These are phyloP conservation scores for Ips nitidus DNA, from an alignment of 1,140 invertebrate species.

Conservation along the genomic window DNA sequence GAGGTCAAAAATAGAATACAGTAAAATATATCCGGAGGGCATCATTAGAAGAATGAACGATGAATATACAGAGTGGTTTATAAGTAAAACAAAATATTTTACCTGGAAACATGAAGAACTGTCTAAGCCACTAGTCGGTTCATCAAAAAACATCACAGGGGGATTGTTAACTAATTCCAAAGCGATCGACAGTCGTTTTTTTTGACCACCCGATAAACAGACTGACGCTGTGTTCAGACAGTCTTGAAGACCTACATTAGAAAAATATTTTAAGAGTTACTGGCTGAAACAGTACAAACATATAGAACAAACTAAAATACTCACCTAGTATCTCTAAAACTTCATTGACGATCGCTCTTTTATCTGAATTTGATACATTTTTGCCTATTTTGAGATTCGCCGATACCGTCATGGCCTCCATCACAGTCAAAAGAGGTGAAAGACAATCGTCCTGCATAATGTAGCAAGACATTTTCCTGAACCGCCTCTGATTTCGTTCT, in stretches of 20 bases:
- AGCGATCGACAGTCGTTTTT: constrained; percentile 89
- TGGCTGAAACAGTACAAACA: not conserved
- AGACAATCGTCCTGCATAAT: constrained; percentile 96
- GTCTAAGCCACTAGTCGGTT: constrained; percentile 94
- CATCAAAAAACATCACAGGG: constrained; percentile 96
- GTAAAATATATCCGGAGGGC: no score
- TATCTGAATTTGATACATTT: constrained; percentile 69
- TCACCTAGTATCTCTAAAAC: constrained; percentile 71
- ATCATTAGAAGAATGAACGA: no score
- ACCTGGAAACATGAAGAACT: constrained; percentile 80
- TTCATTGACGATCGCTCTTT: constrained; percentile 79
- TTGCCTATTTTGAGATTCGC: constrained; percentile 91
- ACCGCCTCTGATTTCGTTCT: constrained; percentile 79
- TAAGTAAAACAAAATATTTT: not conserved
- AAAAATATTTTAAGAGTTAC: constrained; percentile 12
- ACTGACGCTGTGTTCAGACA: constrained; percentile 77
- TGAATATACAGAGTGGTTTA: no score
- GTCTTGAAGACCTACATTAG: constrained; percentile 59
- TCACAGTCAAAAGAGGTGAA: constrained; percentile 82
- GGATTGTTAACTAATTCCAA: constrained; percentile 87
- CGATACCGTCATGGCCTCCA: constrained; percentile 87
- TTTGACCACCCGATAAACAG: constrained; percentile 88
- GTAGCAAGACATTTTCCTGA: constrained; percentile 91
- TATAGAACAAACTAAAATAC: constrained; percentile 18
- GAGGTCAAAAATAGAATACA: no score